Evolutionary conservation across 2,888 invertebrate species (phyloP).

Genomic region (Zaprionus obscuricornis): DNA sequence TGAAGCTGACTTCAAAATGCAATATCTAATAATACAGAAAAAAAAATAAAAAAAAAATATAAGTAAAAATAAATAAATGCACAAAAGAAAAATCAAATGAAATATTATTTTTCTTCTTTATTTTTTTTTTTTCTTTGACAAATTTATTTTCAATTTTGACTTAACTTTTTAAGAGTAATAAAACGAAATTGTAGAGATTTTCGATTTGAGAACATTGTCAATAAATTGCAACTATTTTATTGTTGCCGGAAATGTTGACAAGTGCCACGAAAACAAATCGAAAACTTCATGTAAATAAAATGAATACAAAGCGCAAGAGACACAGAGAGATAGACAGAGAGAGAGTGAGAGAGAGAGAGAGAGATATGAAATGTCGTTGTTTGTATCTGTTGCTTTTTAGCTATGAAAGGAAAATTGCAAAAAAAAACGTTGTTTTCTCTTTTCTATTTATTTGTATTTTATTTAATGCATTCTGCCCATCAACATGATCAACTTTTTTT

Average conservation of each 20-base stretch:
- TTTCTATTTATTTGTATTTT: conserved; percentile 57
- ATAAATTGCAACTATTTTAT: conserved; percentile 33
- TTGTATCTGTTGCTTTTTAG: conserved; percentile 39
- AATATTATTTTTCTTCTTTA: neutral
- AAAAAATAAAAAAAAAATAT: neutral
- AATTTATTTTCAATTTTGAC: neutral
- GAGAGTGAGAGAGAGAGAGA: no score
- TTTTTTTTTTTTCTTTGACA: neutral
- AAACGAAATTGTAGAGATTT: neutral
- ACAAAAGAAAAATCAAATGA: no score
- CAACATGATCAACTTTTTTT: conserved; percentile 49
- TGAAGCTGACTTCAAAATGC: no score
- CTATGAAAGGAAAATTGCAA: conserved; percentile 20
- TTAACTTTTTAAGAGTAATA: neutral
- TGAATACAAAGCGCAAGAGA: conserved; percentile 39
- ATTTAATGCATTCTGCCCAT: conserved; percentile 63
- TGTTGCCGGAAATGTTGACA: conserved; percentile 62
- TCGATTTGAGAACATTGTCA: conserved; percentile 10
- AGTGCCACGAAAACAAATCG: conserved; percentile 68
- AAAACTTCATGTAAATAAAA: conserved; percentile 67
- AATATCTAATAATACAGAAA: neutral
- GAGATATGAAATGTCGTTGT: conserved; percentile 32
- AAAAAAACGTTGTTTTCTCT: no score
- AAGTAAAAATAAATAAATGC: no score
- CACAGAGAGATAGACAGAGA: no score